phyloP scores from a whole-genome alignment of 2,888 invertebrate species.

The Cosmia trapezina region DNA sequence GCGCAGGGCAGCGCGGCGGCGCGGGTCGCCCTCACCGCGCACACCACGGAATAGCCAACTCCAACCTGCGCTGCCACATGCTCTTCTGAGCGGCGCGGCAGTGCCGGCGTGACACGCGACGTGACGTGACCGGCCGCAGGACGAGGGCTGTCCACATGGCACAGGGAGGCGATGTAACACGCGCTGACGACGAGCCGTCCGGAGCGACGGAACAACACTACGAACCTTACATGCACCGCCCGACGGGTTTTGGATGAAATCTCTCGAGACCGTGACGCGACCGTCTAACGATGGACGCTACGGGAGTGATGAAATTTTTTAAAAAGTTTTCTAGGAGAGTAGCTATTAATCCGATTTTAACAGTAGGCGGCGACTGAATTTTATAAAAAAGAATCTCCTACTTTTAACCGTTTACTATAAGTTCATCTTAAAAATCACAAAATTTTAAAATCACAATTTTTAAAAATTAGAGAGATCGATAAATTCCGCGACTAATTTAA shows the following conservation, averaged over 20 bases:
- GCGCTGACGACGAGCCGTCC: conserved; percentile 66
- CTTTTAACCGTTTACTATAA: conserved; percentile 83
- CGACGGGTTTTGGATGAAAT: conserved; percentile 73
- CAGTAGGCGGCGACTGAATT: conserved; percentile 90
- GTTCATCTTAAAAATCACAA: conserved; percentile 83
- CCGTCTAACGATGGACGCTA: conserved; percentile 74
- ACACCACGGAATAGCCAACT: conserved; percentile 91
- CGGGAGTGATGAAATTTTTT: conserved; percentile 82
- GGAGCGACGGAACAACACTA: conserved; percentile 70
- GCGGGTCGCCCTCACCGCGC: conserved; percentile 92
- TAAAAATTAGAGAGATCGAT: conserved; percentile 76
- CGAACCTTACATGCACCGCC: conserved; percentile 82
- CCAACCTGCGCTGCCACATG: conserved; percentile 91
- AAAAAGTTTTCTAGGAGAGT: conserved; percentile 87
- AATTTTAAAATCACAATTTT: conserved; percentile 75
- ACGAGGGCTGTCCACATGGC: conserved; percentile 80
- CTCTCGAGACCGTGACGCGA: conserved; percentile 73
- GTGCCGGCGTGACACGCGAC: conserved; percentile 49
- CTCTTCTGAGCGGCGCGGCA: conserved; percentile 81
- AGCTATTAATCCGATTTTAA: conserved; percentile 85
- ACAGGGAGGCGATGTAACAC: conserved; percentile 87
- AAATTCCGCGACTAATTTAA: conserved; percentile 78
- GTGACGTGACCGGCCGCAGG: conserved; percentile 43
- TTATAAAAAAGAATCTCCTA: conserved; percentile 85
- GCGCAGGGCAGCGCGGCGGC: conserved; percentile 91